Evolutionary conservation across 2,113 vertebrate genomes (phyloP), one percentile per base, ranked within the genome.

Genomic region (Phyllostomus discolor): DNA sequence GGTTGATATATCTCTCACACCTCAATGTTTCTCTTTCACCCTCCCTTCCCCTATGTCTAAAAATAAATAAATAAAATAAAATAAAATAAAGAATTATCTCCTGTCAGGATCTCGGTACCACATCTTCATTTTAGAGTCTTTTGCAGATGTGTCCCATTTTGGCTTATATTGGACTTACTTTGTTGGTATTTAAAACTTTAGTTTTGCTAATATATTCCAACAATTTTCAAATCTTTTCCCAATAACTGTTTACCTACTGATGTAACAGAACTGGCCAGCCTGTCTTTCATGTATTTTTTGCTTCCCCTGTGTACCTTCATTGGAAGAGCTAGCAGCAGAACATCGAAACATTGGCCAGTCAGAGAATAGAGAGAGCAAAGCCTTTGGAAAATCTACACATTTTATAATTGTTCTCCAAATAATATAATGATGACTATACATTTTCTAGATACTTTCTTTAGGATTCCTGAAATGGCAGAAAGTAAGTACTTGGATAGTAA

Each of bases 361-460:
- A 91, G 76, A 46, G n/a, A 83, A 69, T 94, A 82, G 59, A 91
- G 50, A 75, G 82, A 70, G 35, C 46, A 91, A 83, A 78, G 70
- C n/a, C 48, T 46, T 31, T 91, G 52, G 69, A 41, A 96, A 91
- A 19, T 78, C 17, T 79, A 28, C 16, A 66, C 46, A 67, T 87
- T 94, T 95, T 81, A n/a, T 83, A 88, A 38, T 95, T 66, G 59
- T 75, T 88, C 50, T 88, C 50, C 69, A 91, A 70, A 38, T 76
- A 94, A 70, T 91, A 87, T 88, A 82, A n/a, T 88, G 57, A 86
- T 75, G 12, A 83, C 8, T 86, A 1, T 48, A 50, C 10, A 80
- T 79, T 92, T 94, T 89, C 38, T 92, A 24, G 84, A 17, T 84
- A 33, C 33, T 64, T 84, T 88, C 54, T 94, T 73, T 35, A 92